phyloP scores from a whole-genome alignment of 2,797 vertebrate genomes.

The Cryptoblepharus egeriae region DNA sequence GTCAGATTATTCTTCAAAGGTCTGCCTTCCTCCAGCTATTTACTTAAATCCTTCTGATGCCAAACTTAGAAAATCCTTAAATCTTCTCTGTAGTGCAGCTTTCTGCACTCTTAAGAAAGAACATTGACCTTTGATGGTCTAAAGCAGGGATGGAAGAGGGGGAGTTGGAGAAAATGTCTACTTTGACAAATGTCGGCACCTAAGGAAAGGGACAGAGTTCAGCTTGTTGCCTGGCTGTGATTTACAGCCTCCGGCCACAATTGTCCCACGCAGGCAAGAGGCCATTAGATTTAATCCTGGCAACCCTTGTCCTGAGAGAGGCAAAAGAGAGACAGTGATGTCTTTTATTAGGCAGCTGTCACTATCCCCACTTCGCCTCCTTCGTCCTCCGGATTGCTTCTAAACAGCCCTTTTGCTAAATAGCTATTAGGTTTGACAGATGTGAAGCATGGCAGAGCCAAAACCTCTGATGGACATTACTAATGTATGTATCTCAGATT shows the following conservation, averaged over 20 bases:
- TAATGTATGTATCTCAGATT: background rate
- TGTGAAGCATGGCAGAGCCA: background rate
- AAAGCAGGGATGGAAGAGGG: background rate
- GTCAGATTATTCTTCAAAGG: background rate
- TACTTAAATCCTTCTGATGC: background rate
- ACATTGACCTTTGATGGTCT: slow-evolving; percentile 9
- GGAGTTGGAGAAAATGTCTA: background rate
- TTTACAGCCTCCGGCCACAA: slow-evolving; percentile 18
- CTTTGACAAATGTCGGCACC: slow-evolving; percentile 21
- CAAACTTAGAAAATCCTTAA: background rate
- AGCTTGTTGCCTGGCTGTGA: slow-evolving; percentile 22
- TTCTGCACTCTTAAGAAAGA: slow-evolving; percentile 17
- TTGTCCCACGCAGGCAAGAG: background rate
- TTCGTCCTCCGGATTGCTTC: background rate
- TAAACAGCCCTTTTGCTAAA: background rate
- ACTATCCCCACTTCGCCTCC: background rate
- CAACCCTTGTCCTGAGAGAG: slow-evolving; percentile 3
- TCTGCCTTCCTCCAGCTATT: background rate
- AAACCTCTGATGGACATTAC: background rate
- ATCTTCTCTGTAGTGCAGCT: background rate
- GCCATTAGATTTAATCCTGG: background rate
- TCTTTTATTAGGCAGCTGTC: slow-evolving; percentile 4
- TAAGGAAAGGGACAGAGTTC: background rate
- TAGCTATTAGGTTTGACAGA: background rate
- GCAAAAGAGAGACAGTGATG: background rate